Evolutionary conservation across 2,113 vertebrate genomes (phyloP).

Genomic region (Clarias macrocephalus): DNA sequence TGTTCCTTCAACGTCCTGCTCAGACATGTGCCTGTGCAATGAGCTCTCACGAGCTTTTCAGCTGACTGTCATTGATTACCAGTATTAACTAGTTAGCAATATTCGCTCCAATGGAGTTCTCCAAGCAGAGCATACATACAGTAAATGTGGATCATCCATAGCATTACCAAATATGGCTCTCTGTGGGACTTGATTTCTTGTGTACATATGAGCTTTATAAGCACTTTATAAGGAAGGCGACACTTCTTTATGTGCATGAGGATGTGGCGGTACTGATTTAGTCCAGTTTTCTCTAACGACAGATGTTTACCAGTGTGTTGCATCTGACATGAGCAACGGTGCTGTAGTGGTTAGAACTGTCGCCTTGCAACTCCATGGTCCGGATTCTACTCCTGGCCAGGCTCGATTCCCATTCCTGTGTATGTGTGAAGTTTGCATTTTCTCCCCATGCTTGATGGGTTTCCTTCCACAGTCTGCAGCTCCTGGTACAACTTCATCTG

Average conservation of each 20-base stretch:
- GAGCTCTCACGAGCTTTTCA: background rate
- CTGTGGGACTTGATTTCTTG: background rate
- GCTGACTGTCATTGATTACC: background rate
- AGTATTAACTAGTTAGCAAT: background rate
- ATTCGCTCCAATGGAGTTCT: background rate
- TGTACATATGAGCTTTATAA: background rate
- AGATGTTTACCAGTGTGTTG: no score
- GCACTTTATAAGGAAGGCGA: no score
- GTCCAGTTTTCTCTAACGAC: no score
- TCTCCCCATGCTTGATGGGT: no score
- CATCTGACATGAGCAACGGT: background rate
- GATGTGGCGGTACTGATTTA: no score
- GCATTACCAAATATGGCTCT: background rate
- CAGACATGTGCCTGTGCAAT: background rate
- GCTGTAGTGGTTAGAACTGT: no score
- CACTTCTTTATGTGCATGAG: no score
- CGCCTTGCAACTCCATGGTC: no score
- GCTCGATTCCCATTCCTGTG: no score
- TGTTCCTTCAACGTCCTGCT: background rate
- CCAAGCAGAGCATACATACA: background rate
- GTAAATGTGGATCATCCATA: background rate
- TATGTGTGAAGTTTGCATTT: no score
- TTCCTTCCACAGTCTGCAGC: no score
- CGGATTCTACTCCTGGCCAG: no score
- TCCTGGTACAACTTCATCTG: background rate